Conservation (phyloP, 1,140 invertebrate species). For the Luehdorfia chinensis region DNA sequence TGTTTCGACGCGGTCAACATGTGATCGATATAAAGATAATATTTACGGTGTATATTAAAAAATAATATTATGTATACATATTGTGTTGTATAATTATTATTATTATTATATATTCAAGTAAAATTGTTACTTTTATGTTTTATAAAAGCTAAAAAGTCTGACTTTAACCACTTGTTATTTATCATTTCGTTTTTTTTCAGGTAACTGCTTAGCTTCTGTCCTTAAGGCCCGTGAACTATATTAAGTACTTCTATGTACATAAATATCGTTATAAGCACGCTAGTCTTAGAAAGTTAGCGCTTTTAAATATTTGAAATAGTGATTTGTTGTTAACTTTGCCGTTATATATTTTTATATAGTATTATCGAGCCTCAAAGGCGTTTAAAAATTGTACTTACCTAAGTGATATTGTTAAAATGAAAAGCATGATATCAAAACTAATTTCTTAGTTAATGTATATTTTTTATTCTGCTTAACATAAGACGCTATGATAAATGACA, state of each 20-base stretch:
- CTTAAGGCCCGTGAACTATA: slow-evolving; percentile 15
- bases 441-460: too few relatives aligned
- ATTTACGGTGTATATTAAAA: slow-evolving; percentile 71
- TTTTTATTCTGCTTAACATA: too few relatives aligned
- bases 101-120: slow-evolving; percentile 67
- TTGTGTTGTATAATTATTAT: slow-evolving; percentile 70
- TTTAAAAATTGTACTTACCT: slow-evolving; percentile 16
- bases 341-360: slow-evolving; percentile 7
- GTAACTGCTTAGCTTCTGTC: slow-evolving; percentile 29
- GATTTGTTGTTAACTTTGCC: slow-evolving; percentile 1
- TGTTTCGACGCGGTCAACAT: slow-evolving; percentile 30
- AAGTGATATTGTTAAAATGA: too few relatives aligned
- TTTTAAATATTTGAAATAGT: background rate
- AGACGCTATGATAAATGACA: too few relatives aligned
- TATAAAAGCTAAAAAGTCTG: slow-evolving; percentile 70
- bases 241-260: background rate
- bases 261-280: background rate
- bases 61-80: slow-evolving; percentile 73
- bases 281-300: background rate
- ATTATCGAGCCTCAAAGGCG: background rate
- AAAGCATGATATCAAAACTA: too few relatives aligned
- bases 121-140: slow-evolving; percentile 72
- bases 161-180: slow-evolving; percentile 72
- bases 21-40: slow-evolving; percentile 63
- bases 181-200: slow-evolving; percentile 57